Percentiles rank a stretch among this genome's conserved stretches.
These are phyloP conservation scores for Acrobasis consociella DNA, from an alignment of 2,888 invertebrate genomes.

Conservation along the genomic window DNA sequence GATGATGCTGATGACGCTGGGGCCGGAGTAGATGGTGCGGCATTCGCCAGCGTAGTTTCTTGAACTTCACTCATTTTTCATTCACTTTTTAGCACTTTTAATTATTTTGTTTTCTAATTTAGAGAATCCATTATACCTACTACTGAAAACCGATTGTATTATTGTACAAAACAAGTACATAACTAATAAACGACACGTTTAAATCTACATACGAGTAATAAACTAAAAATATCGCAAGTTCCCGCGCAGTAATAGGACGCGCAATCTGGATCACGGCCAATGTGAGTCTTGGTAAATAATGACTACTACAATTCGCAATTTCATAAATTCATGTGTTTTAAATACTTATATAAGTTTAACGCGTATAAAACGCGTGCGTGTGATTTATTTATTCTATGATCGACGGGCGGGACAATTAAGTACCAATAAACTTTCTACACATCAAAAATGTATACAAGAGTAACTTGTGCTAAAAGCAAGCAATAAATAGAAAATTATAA, in stretches of 20 bases:
- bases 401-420: neutral
- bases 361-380: neutral
- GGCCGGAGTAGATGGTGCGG: conserved; percentile 46
- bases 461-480: conserved; percentile 37
- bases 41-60: conserved; percentile 49
- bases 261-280: conserved; percentile 81
- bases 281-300: conserved; percentile 60
- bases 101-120: conserved; percentile 23
- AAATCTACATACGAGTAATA: conserved; percentile 61
- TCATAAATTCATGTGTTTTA: conserved; percentile 20
- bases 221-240: conserved; percentile 78
- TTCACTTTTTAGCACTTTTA: conserved; percentile 49
- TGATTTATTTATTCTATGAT: neutral
- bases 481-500: conserved; percentile 55
- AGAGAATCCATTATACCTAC: conserved; percentile 41
- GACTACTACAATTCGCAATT: conserved; percentile 42
- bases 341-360: no score
- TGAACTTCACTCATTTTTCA: conserved; percentile 68
- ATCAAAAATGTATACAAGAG: neutral
- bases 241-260: conserved; percentile 77
- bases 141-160: conserved; percentile 22
- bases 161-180: neutral
- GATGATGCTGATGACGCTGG: conserved; percentile 61
- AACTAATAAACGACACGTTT: conserved; percentile 44
- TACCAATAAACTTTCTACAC: neutral